Evolutionary conservation across 2,888 invertebrate genomes (phyloP), one percentile per base, ranked within the genome.

Genomic region (Glaucopsyche alexis): DNA sequence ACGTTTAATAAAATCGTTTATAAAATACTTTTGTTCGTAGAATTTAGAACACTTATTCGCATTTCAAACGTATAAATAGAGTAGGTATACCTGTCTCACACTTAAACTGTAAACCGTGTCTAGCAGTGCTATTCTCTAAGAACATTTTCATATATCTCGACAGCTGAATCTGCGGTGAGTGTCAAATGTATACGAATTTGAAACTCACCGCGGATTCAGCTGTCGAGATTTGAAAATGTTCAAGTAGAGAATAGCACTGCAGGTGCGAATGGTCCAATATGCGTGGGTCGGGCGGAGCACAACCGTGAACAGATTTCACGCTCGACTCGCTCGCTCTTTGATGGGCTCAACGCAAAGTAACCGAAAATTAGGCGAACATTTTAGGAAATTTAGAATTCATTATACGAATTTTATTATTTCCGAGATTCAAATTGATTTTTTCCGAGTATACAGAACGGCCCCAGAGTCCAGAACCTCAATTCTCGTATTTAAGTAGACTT

Each of bases 281-380:
- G 66, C n/a, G 40, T 42, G n/a, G 16, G 60, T 19, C 66, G 66
- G 66, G 29, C 29, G 29, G 29, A n/a, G 65, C 65, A 66, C 40
- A 9, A 42, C 66, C 66, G 66, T 66, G 66, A 66, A 66, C 42
- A 16, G 65, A 65, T 66, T 42, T 66, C 40, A 66, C 42, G 42
- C 66, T 66, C 66, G 66, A 60, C 29, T 60, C 60, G 29, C 2
- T 7, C 66, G 40, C 66, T 40, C 66, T 66, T 66, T 66, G 66
- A 66, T 16, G 42, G 66, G 66, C 42, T 40, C 66, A 9, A 42
- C n/a, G 65, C n/a, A 14, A 40, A 65, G 66, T 66, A 42, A 66
- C 66, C 42, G 66, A 66, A 66, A 66, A 66, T 66, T 66, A 66
- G 66, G n/a, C 42, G n/a, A n/a, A 14, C n/a, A 66, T 66, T 66